Evolutionary conservation across 1,140 invertebrate genomes (phyloP), one percentile per base, ranked within the genome.

Genomic region (Daktulosphaira vitifoliae): DNA sequence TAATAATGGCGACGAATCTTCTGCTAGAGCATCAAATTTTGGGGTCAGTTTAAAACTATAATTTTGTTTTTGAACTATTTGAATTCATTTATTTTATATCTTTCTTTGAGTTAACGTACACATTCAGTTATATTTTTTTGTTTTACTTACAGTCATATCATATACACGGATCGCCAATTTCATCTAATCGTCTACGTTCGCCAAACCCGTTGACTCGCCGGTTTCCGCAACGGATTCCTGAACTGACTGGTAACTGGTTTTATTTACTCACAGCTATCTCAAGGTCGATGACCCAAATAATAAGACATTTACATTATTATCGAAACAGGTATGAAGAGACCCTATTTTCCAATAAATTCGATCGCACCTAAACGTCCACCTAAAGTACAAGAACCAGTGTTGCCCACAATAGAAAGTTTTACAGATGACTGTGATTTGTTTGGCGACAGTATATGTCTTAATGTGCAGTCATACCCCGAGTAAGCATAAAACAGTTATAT

Each of bases 381-480:
- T 4, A 52, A 16, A 13, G 22, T 25, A 44, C 9, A 22, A 26
- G 22, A 46, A 29, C 38, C 50, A 25, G 23, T 46, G 62, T 9
- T 42, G 5, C 26, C 23, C 1, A 51, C 49, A 7, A 25, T 37
- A 4, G 49, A 65, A 38, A 51, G 48, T 18, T 29, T 46, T 9
- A 25, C 69, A 18, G 74, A 74, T 44, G 77, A 81, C 65, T 89
- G 87, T 70, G 85, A 86, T 68, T 79, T 84, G 56, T 89, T 89
- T 72, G 83, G 84, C 1, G 84, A 84, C 70, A 84, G 82, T 5
- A 78, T 91, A 67, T 91, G 88, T 74, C 76, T 90, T 29, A 81
- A 85, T 68, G 80, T 82, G 48, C 78, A 81, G 11, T 83, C 89
- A 72, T 90, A 91, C 76, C 88, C 88, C 50, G 81, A 82, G 87